Percentiles rank a stretch among this genome's conserved stretches.
Evolutionary conservation across 2,113 vertebrate genomes (phyloP).

Genomic region (Rhabdornis inornatus): DNA sequence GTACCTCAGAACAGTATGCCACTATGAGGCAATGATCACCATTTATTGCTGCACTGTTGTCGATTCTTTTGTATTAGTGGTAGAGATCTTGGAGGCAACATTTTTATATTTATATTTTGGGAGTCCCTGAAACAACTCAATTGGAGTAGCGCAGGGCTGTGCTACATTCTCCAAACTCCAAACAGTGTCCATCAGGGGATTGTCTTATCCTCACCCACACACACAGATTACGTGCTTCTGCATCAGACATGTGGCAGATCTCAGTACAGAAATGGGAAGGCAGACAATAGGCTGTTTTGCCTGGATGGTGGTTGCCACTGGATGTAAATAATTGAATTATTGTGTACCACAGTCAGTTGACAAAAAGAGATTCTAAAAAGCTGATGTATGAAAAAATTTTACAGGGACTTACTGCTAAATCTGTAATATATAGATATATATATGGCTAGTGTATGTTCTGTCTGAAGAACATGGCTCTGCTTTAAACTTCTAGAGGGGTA

Average conservation of each 20-base stretch:
- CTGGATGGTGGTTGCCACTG: background rate
- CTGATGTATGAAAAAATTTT: background rate
- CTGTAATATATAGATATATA: background rate
- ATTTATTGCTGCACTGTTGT: background rate
- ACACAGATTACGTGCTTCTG: background rate
- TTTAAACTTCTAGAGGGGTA: background rate
- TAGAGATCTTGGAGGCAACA: background rate
- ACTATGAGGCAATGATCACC: background rate
- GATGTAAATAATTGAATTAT: background rate
- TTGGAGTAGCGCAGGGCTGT: background rate
- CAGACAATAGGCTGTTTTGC: background rate
- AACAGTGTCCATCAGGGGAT: conserved; percentile 60
- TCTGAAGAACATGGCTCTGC: background rate
- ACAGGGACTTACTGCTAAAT: background rate
- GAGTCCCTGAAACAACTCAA: background rate
- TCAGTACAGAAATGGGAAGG: background rate
- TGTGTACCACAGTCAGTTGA: background rate
- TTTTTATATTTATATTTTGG: background rate
- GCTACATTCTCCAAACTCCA: background rate
- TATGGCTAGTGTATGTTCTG: background rate
- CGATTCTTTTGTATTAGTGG: background rate
- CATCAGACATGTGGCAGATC: background rate
- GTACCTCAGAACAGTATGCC: background rate
- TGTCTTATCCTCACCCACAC: conserved; percentile 36
- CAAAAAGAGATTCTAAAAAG: background rate